A percentile compares a stretch with the other conserved stretches of the same genome.
phyloP scores from a whole-genome alignment of 2,888 invertebrate species.

The Euplagia quadripunctaria region DNA sequence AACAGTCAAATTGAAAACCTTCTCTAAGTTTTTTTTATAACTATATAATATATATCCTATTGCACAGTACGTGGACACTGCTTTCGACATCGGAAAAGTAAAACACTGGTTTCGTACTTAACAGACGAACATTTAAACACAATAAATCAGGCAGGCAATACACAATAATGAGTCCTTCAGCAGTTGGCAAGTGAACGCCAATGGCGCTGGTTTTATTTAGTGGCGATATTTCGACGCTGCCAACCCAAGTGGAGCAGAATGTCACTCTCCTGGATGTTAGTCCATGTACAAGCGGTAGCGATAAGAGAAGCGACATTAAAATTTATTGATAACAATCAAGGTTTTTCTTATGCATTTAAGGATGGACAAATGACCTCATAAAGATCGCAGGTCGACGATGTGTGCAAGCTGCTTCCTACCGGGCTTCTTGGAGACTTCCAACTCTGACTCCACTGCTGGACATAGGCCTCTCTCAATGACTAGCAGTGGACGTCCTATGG shows the following conservation, averaged over 20 bases:
- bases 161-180: slow-evolving; percentile 26
- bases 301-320: not conserved
- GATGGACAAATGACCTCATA: too few relatives aligned
- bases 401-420: too few relatives aligned
- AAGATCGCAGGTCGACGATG: too few relatives aligned
- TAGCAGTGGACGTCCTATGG: too few relatives aligned
- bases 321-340: too few relatives aligned
- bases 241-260: slow-evolving; percentile 56
- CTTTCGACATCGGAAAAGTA: not conserved
- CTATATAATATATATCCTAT: too few relatives aligned
- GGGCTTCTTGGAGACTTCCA: too few relatives aligned
- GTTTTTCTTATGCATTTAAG: too few relatives aligned
- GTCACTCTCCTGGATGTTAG: slow-evolving; percentile 23
- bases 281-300: not conserved
- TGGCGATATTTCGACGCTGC: slow-evolving; percentile 58
- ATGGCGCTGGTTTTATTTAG: slow-evolving; percentile 55
- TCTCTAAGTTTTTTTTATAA: too few relatives aligned
- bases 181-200: slow-evolving; percentile 50
- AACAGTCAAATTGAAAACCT: too few relatives aligned
- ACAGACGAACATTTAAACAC: not conserved
- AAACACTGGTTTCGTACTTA: not conserved
- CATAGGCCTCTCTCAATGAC: too few relatives aligned
- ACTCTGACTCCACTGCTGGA: too few relatives aligned
- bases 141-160: slow-evolving; percentile 17
- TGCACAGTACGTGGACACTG: not conserved